These are phyloP conservation scores for Acanthisitta chloris DNA, from an alignment of 2,113 vertebrate genomes.

Conservation along the genomic window DNA sequence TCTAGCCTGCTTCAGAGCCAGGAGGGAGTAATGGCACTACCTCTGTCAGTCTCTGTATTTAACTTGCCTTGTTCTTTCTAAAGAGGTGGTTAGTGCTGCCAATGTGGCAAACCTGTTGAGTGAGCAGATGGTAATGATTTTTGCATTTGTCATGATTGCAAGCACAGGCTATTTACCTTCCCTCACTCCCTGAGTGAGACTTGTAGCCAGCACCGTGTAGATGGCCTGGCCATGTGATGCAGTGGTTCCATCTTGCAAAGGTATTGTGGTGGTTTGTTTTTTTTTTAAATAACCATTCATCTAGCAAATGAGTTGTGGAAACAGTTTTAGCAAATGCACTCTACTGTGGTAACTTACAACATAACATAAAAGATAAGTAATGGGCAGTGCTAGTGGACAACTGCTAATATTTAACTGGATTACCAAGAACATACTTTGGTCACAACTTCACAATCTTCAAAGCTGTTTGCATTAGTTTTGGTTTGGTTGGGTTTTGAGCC, in stretches of 20 bases:
- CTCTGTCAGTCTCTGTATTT: neutral
- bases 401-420: neutral
- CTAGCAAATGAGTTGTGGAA: neutral
- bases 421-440: neutral
- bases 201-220: neutral
- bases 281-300: neutral
- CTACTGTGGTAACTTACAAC: neutral
- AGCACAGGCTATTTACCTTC: neutral
- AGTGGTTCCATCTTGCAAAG: neutral
- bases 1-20: neutral
- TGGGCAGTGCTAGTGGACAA: neutral
- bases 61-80: neutral
- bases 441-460: neutral
- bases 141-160: neutral
- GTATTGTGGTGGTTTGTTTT: too few relatives aligned
- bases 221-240: neutral
- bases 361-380: neutral
- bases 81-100: neutral
- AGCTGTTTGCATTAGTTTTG: neutral
- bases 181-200: neutral
- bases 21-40: neutral
- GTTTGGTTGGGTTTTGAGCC: neutral
- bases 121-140: neutral
- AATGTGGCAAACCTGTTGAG: accelerated
- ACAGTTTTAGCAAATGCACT: neutral